Evolutionary conservation across 2,113 vertebrate species (phyloP).

Genomic region (Alethe castanea): DNA sequence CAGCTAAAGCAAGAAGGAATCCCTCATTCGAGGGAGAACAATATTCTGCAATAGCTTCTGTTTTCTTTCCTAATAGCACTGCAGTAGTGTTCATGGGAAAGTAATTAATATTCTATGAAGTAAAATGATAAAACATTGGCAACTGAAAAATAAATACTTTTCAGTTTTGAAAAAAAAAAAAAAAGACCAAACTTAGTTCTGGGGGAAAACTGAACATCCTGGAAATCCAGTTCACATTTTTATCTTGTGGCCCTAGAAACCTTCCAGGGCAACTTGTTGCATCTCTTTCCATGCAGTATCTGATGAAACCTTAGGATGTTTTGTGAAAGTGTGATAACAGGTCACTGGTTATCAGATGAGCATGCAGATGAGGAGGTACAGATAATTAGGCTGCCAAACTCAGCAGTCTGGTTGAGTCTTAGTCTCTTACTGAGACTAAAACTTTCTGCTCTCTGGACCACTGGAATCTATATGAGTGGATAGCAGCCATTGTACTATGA

Average conservation of each 20-base stretch:
- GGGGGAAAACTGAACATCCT: neutral
- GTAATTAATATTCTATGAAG: neutral
- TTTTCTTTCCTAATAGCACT: neutral
- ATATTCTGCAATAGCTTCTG: neutral
- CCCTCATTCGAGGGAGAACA: neutral
- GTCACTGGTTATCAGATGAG: neutral
- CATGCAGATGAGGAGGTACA: neutral
- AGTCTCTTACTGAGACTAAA: neutral
- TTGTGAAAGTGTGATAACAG: neutral
- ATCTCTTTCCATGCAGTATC: neutral
- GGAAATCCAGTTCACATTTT: neutral
- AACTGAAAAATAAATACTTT: neutral
- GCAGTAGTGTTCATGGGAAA: neutral
- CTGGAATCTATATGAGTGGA: constrained; percentile 15
- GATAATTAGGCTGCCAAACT: neutral
- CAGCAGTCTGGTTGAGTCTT: neutral
- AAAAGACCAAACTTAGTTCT: neutral
- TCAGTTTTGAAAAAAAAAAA: neutral
- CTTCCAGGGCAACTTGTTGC: neutral
- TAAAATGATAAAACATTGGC: neutral
- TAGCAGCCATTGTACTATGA: neutral
- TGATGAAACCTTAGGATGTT: neutral
- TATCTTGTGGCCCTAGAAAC: neutral
- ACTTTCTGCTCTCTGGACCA: neutral
- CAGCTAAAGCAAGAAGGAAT: neutral